phyloP scores from a whole-genome alignment of 2,797 vertebrate species.

The Anniella stebbinsi region DNA sequence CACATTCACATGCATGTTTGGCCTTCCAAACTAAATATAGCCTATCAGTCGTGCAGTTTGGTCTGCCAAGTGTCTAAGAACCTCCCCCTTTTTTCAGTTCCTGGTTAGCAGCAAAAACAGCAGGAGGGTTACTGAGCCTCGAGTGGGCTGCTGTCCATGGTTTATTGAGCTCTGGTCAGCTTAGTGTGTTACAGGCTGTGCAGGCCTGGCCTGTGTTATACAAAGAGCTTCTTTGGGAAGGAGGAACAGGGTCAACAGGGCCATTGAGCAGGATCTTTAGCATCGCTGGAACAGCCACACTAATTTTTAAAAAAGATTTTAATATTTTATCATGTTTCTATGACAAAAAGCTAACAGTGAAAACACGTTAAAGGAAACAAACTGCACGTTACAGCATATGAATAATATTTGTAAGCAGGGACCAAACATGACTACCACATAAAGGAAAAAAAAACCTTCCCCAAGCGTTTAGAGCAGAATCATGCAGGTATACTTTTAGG shows the following conservation, averaged over 20 bases:
- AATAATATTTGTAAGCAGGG: background rate
- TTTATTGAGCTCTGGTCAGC: background rate
- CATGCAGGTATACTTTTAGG: background rate
- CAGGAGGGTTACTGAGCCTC: background rate
- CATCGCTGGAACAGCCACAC: background rate
- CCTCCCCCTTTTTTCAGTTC: background rate
- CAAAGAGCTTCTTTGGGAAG: background rate
- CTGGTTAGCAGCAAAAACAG: background rate
- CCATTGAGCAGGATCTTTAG: background rate
- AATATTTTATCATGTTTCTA: background rate
- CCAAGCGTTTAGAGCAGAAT: background rate
- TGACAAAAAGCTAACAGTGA: background rate
- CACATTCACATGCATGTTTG: too few relatives aligned
- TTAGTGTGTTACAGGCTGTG: background rate
- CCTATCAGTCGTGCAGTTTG: background rate
- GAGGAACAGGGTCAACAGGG: background rate
- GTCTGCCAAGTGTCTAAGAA: background rate
- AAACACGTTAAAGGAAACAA: background rate
- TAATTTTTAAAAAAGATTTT: background rate
- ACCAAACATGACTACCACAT: background rate
- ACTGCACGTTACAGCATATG: background rate
- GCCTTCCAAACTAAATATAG: background rate
- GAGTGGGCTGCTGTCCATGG: background rate
- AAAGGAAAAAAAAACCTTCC: background rate
- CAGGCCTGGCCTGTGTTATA: background rate